These are phyloP conservation scores for Actinostola sp. DNA, from an alignment of 92 coral and sea anemone genomes.

Conservation along the genomic window DNA sequence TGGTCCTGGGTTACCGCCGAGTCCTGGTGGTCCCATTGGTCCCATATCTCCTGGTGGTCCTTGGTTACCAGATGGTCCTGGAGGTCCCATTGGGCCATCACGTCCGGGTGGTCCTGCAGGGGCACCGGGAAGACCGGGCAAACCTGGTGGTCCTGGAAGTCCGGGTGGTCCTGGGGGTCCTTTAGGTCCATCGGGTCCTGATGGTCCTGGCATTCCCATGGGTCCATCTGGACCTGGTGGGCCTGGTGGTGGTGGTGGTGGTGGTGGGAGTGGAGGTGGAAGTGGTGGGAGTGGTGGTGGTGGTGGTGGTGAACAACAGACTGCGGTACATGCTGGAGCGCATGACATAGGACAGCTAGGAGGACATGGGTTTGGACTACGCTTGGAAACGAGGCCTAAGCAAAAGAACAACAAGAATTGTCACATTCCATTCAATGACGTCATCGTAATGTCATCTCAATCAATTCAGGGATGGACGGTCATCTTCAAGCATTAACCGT, in stretches of 20 bases:
- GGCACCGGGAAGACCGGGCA: constrained; percentile 98
- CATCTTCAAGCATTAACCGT: too few relatives aligned
- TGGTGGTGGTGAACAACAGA: constrained; percentile 90
- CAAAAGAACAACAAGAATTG: constrained; percentile 1
- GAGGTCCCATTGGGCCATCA: constrained; percentile 99
- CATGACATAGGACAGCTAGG: constrained; percentile 79
- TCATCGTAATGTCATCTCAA: too few relatives aligned
- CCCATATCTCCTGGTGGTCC: constrained; percentile 99
- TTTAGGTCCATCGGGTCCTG: constrained; percentile 98
- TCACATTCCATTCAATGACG: too few relatives aligned
- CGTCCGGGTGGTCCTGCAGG: constrained; percentile 98
- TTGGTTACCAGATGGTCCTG: constrained; percentile 97
- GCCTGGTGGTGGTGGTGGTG: constrained; percentile 99
- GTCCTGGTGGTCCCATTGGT: constrained; percentile 95
- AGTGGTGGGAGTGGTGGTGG: constrained; percentile 95
- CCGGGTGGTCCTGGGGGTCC: constrained; percentile 99
- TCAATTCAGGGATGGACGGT: too few relatives aligned
- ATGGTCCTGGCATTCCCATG: constrained; percentile 98
- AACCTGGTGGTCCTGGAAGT: constrained; percentile 93
- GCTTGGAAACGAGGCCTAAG: constrained; percentile 54
- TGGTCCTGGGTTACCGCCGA: constrained; percentile 88
- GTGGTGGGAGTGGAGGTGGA: constrained; percentile 97
- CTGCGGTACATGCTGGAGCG: constrained; percentile 87
- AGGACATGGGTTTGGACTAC: constrained; percentile 89
- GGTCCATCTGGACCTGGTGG: constrained; percentile 99